A percentile compares a stretch with the other conserved stretches of the same genome.
phyloP scores from a whole-genome alignment of 2,888 invertebrate genomes.

The Amphipyra tragopoginis region DNA sequence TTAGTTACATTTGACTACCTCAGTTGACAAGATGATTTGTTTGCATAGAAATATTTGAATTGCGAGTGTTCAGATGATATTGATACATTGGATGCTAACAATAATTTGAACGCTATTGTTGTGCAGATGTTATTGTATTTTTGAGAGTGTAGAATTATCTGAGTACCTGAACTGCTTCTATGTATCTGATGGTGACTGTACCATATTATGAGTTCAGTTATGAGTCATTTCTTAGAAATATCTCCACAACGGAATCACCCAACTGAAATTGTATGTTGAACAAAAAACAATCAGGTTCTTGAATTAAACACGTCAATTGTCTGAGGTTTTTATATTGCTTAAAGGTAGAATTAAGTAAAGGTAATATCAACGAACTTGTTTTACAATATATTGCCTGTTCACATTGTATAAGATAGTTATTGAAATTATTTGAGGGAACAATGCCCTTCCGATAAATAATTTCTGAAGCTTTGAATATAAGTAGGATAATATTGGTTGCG shows the following conservation, averaged over 20 bases:
- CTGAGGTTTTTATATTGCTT: constrained; percentile 18
- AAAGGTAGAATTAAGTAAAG: background rate
- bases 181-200: too few relatives aligned
- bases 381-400: background rate
- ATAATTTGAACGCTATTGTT: too few relatives aligned
- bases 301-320: constrained; percentile 36
- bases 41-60: too few relatives aligned
- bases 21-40: too few relatives aligned
- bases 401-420: background rate
- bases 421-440: background rate
- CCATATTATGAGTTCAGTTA: background rate
- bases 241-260: constrained; percentile 30
- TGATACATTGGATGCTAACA: too few relatives aligned
- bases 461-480: background rate
- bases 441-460: background rate
- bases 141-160: too few relatives aligned
- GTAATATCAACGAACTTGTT: constrained; percentile 8
- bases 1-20: too few relatives aligned
- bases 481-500: background rate
- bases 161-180: too few relatives aligned
- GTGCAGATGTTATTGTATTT: too few relatives aligned
- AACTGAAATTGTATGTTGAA: constrained; percentile 39
- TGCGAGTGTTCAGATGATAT: too few relatives aligned
- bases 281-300: constrained; percentile 41
- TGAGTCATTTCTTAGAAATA: constrained; percentile 40